Evolutionary conservation across 2,797 vertebrate species (phyloP), one percentile per base, ranked within the genome.

Genomic region (Esox masquinongy): DNA sequence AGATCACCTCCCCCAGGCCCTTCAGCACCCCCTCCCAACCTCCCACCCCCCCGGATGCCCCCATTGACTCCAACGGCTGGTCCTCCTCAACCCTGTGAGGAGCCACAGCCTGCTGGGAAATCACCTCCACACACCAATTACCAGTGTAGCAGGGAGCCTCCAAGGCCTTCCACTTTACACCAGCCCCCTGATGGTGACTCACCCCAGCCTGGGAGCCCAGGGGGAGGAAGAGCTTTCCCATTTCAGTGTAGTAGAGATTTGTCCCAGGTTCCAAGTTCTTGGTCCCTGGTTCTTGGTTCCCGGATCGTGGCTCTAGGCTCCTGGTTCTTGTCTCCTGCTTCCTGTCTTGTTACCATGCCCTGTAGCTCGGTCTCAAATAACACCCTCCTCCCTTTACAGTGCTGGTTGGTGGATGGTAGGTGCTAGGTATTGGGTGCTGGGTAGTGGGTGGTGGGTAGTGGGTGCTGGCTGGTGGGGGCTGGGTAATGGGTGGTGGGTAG

Each of bases 71-170:
- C 68, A 16, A n/a, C 72, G 66, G 56, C 77, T 24, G 36, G 77
- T 59, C 73, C 74, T 50, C 71, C 61, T 17, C 75, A 76, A 77
- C 86, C 84, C 80, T 53, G 49, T 84, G 84, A 83, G 80, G 80
- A 83, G 80, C 73, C 82, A 85, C 72, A 79, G 72, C 72, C 76
- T 84, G 79, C 70, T 29, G 86, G 81, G 88, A 90, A 90, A 91
- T 89, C 87, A 86, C 87, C 85, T 88, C 76, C 85, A 79, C 77
- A 82, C 83, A 85, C 80, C 84, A 92, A 86, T 89, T 90, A 91
- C 82, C 83, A 86, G 75, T 79, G 63, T 51, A 61, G 22, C 56
- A 22, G 56, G 22, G 56, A 61, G 56, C 22, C 56, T 61, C n/a
- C 2, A 19, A 24, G n/a, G 73, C 72, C 67, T 47, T 66, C 74